These are phyloP conservation scores for Rhagophthalmus giganteus DNA, from an alignment of 2,888 invertebrate genomes.

Conservation along the genomic window DNA sequence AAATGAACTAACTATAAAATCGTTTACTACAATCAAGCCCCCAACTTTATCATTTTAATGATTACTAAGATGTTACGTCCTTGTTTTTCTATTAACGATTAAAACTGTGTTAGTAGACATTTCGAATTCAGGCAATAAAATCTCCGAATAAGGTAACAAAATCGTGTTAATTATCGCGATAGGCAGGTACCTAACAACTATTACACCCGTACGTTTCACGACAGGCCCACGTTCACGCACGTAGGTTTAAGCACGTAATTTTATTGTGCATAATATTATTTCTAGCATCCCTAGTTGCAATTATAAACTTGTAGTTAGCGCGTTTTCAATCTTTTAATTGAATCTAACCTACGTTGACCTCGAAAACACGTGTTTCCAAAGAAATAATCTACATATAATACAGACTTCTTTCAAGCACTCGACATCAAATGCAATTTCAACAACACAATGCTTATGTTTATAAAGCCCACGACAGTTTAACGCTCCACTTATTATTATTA, in stretches of 20 bases:
- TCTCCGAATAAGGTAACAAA: too few relatives aligned
- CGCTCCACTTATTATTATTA: conserved; percentile 11
- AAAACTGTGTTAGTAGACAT: too few relatives aligned
- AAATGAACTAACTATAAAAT: too few relatives aligned
- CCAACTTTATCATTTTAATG: too few relatives aligned
- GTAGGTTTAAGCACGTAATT: background rate
- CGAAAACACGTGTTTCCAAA: conserved; percentile 15
- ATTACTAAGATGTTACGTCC: too few relatives aligned
- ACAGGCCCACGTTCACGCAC: background rate
- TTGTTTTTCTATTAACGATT: too few relatives aligned
- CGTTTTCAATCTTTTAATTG: conserved; percentile 10
- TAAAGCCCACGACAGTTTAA: conserved; percentile 4
- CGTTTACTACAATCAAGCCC: too few relatives aligned
- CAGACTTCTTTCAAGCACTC: conserved; percentile 5
- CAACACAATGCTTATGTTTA: conserved; percentile 7
- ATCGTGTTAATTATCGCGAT: conserved; percentile 1
- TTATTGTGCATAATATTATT: background rate
- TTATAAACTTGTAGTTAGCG: conserved; percentile 8
- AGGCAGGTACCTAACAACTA: too few relatives aligned
- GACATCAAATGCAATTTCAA: conserved; percentile 14
- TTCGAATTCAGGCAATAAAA: too few relatives aligned
- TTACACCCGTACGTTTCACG: background rate
- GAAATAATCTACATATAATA: conserved; percentile 16
- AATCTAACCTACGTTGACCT: conserved; percentile 15
- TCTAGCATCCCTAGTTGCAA: background rate